A percentile compares a stretch with the other conserved stretches of the same genome.
Evolutionary conservation across 2,797 vertebrate species (phyloP).

Genomic region (Morus bassanus): DNA sequence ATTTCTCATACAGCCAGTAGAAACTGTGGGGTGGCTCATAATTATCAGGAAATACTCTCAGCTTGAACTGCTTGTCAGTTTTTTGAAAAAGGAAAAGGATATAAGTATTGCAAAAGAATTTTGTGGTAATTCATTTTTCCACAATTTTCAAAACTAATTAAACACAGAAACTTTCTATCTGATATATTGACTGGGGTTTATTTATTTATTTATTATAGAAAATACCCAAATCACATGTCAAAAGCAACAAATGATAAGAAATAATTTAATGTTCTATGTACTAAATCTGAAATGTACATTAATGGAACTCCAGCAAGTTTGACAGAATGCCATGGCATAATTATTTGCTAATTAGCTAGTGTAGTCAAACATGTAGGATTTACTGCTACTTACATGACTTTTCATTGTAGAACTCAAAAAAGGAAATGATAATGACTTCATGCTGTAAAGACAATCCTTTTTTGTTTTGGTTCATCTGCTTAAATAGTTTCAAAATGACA

Average conservation of each 20-base stretch:
- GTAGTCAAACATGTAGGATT: constrained; percentile 63
- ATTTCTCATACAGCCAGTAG: not conserved
- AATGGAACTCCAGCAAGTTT: constrained; percentile 28
- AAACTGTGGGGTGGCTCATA: not conserved
- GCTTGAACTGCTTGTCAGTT: not conserved
- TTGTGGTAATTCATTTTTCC: not conserved
- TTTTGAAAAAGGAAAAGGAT: not conserved
- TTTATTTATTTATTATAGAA: constrained; percentile 8
- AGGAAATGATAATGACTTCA: constrained; percentile 26
- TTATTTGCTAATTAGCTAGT: constrained; percentile 65
- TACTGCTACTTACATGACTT: constrained; percentile 56
- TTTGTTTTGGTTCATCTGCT: constrained; percentile 9
- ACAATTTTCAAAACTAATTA: constrained; percentile 17
- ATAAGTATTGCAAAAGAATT: not conserved
- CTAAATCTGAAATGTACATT: constrained; percentile 38
- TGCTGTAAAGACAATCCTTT: constrained; percentile 6
- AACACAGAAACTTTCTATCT: not conserved
- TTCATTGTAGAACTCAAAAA: constrained; percentile 31
- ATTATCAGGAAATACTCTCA: not conserved
- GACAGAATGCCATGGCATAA: constrained; percentile 61
- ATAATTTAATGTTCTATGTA: not conserved
- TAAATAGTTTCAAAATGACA: constrained; percentile 33
- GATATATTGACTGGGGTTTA: not conserved
- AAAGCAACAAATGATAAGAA: not conserved
- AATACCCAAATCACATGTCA: not conserved